These are phyloP conservation scores for Phylloscopus trochilus DNA, from an alignment of 2,113 vertebrate species.

Conservation along the genomic window DNA sequence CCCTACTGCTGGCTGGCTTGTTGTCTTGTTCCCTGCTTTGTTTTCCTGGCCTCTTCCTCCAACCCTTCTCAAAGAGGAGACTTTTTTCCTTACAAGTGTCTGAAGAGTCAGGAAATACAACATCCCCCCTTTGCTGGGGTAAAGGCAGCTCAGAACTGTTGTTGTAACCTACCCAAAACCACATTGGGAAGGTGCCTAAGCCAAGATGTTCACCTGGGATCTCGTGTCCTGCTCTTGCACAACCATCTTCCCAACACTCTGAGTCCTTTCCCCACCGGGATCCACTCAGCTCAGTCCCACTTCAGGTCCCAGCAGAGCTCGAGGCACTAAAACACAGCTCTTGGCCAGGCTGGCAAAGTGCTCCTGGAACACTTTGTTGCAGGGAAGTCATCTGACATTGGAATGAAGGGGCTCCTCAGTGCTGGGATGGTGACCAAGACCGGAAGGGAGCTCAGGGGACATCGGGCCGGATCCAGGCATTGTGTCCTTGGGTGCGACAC, in stretches of 20 bases:
- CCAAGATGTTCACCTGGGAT: background rate
- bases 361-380: background rate
- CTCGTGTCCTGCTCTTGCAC: background rate
- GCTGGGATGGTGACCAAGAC: background rate
- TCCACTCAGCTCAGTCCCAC: background rate
- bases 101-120: background rate
- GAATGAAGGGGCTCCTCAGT: background rate
- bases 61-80: background rate
- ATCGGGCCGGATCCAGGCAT: background rate
- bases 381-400: background rate
- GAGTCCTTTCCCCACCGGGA: background rate
- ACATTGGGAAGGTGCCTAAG: background rate
- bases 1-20: background rate
- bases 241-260: background rate
- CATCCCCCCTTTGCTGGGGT: background rate
- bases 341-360: background rate
- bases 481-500: background rate
- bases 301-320: background rate
- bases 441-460: background rate
- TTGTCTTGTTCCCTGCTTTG: background rate
- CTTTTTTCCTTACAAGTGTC: background rate
- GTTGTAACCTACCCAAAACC: background rate
- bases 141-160: background rate
- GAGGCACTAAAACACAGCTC: background rate
- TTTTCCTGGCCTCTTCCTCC: background rate